A percentile compares a stretch with the other conserved stretches of the same genome.
Conservation (phyloP, 2,113 vertebrate species). For the Pomatorhinus ruficollis region DNA sequence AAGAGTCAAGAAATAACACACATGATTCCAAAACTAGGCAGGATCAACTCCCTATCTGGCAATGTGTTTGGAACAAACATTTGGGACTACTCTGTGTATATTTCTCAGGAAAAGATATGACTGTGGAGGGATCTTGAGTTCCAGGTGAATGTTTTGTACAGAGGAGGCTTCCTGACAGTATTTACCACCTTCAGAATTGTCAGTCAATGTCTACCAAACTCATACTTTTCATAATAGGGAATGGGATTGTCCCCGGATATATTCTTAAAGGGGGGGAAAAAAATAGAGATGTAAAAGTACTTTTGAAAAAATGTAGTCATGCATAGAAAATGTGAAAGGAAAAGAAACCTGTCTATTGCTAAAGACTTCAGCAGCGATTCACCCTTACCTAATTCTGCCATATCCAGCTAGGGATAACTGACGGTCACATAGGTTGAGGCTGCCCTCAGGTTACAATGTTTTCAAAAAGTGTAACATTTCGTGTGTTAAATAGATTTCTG, state of each 20-base stretch:
- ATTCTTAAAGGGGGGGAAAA: not conserved
- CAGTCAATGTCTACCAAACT: not conserved
- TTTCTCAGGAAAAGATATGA: not conserved
- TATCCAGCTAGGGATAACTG: not conserved
- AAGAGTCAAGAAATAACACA: not conserved
- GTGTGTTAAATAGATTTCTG: not conserved
- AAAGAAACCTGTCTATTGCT: not conserved
- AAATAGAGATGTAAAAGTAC: not conserved
- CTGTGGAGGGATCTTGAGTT: not conserved
- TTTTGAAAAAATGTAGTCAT: not conserved
- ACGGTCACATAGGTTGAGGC: not conserved
- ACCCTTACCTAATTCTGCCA: not conserved
- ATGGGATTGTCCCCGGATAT: not conserved
- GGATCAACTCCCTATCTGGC: not conserved
- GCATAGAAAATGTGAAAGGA: not conserved
- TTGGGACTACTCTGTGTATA: not conserved
- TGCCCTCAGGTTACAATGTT: not conserved
- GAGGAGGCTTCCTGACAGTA: not conserved
- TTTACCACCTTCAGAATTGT: conserved; percentile 1
- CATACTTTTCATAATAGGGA: not conserved
- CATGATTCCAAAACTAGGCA: not conserved
- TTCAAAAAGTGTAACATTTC: not conserved
- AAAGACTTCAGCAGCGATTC: not conserved
- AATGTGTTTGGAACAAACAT: not conserved
- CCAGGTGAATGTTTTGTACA: not conserved